Conservation (phyloP, 2,888 invertebrate species). For the Scaptomyza caliginosa region DNA sequence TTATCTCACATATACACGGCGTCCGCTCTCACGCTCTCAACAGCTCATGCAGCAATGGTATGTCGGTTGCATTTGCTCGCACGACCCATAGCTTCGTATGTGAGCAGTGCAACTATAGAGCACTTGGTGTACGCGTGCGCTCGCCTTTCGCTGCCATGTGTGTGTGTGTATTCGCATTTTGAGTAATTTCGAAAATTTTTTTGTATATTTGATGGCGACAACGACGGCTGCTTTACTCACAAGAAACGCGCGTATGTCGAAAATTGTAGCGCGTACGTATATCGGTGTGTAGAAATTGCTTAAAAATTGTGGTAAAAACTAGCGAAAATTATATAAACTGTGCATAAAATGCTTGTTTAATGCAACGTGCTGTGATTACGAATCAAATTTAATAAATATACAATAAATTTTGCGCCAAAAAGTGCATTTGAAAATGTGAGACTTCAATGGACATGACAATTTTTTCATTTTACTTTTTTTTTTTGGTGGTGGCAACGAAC, state of each 20-base stretch:
- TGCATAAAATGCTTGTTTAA: constrained; percentile 66
- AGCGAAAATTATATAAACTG: constrained; percentile 71
- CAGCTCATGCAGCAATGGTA: constrained; percentile 30
- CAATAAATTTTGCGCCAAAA: constrained; percentile 65
- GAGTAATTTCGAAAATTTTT: constrained; percentile 82
- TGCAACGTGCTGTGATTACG: constrained; percentile 54
- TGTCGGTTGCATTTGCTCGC: constrained; percentile 53
- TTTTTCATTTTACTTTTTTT: constrained; percentile 57
- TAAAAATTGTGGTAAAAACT: constrained; percentile 79
- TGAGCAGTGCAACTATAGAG: constrained; percentile 47
- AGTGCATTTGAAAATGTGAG: constrained; percentile 79
- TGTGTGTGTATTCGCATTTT: constrained; percentile 74
- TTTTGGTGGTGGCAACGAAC: constrained; percentile 74
- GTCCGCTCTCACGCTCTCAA: constrained; percentile 50
- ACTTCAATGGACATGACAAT: constrained; percentile 79
- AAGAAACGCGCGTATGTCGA: constrained; percentile 84
- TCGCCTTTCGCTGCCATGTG: constrained; percentile 41
- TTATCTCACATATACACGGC: constrained; percentile 37
- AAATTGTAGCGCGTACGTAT: constrained; percentile 79
- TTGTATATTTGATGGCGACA: constrained; percentile 83
- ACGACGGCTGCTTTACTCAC: constrained; percentile 79
- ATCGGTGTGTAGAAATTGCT: constrained; percentile 80
- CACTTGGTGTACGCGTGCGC: constrained; percentile 64
- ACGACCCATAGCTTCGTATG: constrained; percentile 22
- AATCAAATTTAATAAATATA: constrained; percentile 58